phyloP scores from a whole-genome alignment of 2,797 vertebrate species.

The Clarias platycephalus region DNA sequence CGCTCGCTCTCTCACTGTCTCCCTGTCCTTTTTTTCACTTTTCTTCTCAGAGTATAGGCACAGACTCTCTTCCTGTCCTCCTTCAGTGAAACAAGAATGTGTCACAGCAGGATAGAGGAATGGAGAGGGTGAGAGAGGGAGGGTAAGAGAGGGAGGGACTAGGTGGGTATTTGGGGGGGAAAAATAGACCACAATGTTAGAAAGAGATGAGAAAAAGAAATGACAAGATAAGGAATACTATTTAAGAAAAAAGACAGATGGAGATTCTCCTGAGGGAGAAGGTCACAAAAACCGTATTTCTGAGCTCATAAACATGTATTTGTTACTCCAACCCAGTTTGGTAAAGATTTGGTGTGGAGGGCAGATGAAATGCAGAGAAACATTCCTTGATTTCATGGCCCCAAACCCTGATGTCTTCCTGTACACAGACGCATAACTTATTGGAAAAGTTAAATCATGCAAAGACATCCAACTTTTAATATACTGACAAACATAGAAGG shows the following conservation, averaged over 20 bases:
- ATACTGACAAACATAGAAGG: background rate
- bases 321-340: constrained; percentile 57
- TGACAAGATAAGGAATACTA: constrained; percentile 54
- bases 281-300: constrained; percentile 29
- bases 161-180: constrained; percentile 56
- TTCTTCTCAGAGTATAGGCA: constrained; percentile 42
- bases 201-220: constrained; percentile 40
- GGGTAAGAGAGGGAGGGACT: constrained; percentile 9
- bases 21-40: constrained; percentile 29
- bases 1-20: constrained; percentile 35
- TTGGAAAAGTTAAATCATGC: background rate
- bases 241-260: constrained; percentile 58
- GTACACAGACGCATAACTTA: background rate
- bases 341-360: constrained; percentile 30
- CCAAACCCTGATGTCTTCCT: constrained; percentile 4
- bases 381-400: background rate
- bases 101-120: constrained; percentile 55
- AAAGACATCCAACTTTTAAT: background rate
- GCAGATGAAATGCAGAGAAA: constrained; percentile 45
- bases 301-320: constrained; percentile 53
- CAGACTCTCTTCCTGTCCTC: constrained; percentile 46
- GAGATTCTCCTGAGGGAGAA: constrained; percentile 19
- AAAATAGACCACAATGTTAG: constrained; percentile 36
- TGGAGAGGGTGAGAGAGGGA: constrained; percentile 43
- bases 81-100: constrained; percentile 46